Evolutionary conservation across 2,113 vertebrate species (phyloP), one percentile per base, ranked within the genome.

Genomic region (Piprites chloris): DNA sequence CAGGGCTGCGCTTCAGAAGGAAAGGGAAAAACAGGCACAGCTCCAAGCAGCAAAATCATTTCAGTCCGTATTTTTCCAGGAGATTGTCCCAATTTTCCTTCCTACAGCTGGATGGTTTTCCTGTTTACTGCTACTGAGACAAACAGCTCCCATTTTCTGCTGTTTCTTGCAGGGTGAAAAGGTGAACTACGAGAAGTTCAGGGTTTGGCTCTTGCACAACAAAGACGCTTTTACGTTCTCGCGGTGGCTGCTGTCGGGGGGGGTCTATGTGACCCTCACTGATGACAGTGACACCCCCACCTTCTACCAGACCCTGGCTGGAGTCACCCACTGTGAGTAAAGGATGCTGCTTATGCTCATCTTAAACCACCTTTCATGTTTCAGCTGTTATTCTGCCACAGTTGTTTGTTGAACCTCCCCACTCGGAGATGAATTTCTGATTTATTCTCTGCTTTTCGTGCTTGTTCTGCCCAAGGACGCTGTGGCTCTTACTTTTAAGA

Each of bases 221-320:
- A 99, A 99, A 97, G 99, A 99, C 69, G 99, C 99, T 42, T 99
- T 99, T 97, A 99, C 99, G 2, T 98, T 99, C 96, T 99, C 99
- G 90, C 98, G 99, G 79, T 99, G 99, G 99, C 98, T 99, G 32
- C 98, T 99, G 6, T 99, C 99, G 14, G 99, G 99, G 83, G 99
- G 99, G 61, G 99, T 99, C 9, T 99, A 99, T 26, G 99, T 99
- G 80, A 99, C 99, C 4, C 99, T 99, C 88, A 99, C 99, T 1
- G 99, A 99, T 81, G 99, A 99, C 93, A 99, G 99, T 18, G 99
- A 99, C 97, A 99, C 99, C 33, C 99, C 99, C 71, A 99, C 99
- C 90, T 99, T 99, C 98, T 99, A 99, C 97, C 99, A 99, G 95
- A 99, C 99, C 66, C 98, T 99, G 89, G 99, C 99, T 85, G 99